phyloP scores from a whole-genome alignment of 1,140 invertebrate species.

The Magallana angulata region DNA sequence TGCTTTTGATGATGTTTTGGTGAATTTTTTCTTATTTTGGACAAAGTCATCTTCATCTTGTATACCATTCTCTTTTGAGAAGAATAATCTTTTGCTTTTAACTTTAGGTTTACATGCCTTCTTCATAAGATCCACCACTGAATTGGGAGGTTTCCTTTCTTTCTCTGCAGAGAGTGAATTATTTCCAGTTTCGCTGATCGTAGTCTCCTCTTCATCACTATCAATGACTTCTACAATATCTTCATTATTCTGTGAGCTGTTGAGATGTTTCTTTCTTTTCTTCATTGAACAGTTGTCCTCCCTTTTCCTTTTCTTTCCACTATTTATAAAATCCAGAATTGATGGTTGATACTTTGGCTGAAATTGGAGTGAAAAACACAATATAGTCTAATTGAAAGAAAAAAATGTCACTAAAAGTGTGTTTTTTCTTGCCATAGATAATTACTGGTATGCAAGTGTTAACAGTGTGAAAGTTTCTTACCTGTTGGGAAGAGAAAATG shows the following conservation, averaged over 20 bases:
- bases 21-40: conserved; percentile 15
- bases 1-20: conserved; percentile 11
- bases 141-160: neutral
- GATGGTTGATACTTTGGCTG: conserved; percentile 69
- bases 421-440: too few relatives aligned
- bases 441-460: neutral
- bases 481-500: conserved; percentile 66
- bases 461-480: conserved; percentile 42
- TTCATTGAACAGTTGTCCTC: neutral
- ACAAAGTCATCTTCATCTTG: conserved; percentile 51
- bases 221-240: neutral
- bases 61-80: neutral
- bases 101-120: neutral
- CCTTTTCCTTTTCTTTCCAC: conserved; percentile 47
- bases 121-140: neutral
- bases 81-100: neutral
- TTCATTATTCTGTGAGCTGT: neutral
- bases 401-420: too few relatives aligned
- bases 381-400: too few relatives aligned
- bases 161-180: neutral
- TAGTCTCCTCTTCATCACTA: neutral
- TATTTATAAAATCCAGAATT: conserved; percentile 69
- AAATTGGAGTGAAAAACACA: conserved; percentile 15
- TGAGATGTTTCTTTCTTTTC: neutral
- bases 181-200: neutral